phyloP scores from a whole-genome alignment of 2,797 vertebrate species.

The Silurus lanzhouensis region DNA sequence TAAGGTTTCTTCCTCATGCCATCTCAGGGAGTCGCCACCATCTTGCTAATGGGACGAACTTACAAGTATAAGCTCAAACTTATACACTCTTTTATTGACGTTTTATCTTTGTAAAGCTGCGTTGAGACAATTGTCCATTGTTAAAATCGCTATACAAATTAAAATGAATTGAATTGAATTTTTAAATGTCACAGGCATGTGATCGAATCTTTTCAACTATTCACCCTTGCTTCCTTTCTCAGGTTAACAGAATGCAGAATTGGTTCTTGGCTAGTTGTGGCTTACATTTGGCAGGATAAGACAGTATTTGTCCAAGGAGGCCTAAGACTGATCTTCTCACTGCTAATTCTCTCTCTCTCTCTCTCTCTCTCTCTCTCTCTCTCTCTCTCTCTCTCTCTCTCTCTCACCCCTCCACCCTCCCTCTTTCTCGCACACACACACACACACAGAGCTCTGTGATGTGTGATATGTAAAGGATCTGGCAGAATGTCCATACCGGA shows the following conservation, averaged over 20 bases:
- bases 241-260: slow-evolving; percentile 1
- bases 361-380: neutral
- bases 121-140: too few relatives aligned
- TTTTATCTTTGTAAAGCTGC: too few relatives aligned
- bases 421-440: neutral
- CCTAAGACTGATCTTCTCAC: slow-evolving; percentile 8
- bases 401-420: neutral
- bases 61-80: too few relatives aligned
- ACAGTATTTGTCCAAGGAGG: slow-evolving; percentile 52
- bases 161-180: neutral
- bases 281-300: slow-evolving; percentile 3
- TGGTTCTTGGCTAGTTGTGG: slow-evolving; percentile 15
- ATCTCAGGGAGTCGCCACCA: too few relatives aligned
- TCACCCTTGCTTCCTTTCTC: neutral
- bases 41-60: too few relatives aligned
- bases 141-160: too few relatives aligned
- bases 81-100: too few relatives aligned
- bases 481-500: slow-evolving; percentile 31
- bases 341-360: neutral
- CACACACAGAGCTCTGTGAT: neutral
- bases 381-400: neutral
- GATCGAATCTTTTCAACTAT: neutral
- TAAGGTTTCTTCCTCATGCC: too few relatives aligned
- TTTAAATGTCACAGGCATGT: neutral
- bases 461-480: slow-evolving; percentile 21